Evolutionary conservation across 2,113 vertebrate genomes (phyloP), one percentile per base, ranked within the genome.

Genomic region (Pelvicachromis taeniatus): DNA sequence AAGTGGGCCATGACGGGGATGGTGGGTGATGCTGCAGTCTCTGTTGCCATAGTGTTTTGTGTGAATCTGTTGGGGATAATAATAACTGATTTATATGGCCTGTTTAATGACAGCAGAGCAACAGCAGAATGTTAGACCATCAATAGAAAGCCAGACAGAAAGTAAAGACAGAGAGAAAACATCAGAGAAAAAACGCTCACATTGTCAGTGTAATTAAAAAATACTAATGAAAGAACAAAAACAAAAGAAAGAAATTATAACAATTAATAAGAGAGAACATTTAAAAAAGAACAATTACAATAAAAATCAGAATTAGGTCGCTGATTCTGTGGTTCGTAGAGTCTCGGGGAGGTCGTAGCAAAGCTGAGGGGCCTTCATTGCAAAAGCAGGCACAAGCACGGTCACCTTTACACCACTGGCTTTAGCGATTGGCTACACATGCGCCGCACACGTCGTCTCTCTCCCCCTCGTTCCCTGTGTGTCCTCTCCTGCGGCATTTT

Each of bases 401-500:
- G 70, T 31, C 45, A 75, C 70, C 70, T 75, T 50, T 75, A 75
- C 14, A 73, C 65, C 23, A 17, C 13, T 3, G 14, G 40, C 40
- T 73, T 38, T 2, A 7, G 38, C 56, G 38, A 82, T 73, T 83
- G 78, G 77, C 83, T n/a, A 31, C 35, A 58, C 38, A 38, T 13
- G 53, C 35, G 7, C 75, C 9, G 9, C 70, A 81, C 45, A 61
- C 3, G 16, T 75, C 4, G 11, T 45, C 50, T 54, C 53, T 52
- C 33, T 65, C 48, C 38, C 68, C 50, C 26, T 54, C 38, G 6
- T 7, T 48, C 48, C 52, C 42, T n/a, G 16, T 40, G 26, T 54
- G 79, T 89, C 83, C 87, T 85, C 58, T 21, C 26, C 78, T 92
- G 93, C 68, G 54, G 91, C 89, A 95, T 95, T 94, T 94, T 70